Evolutionary conservation across 2,113 vertebrate genomes (phyloP), one percentile per base, ranked within the genome.

Genomic region (Agapornis roseicollis): DNA sequence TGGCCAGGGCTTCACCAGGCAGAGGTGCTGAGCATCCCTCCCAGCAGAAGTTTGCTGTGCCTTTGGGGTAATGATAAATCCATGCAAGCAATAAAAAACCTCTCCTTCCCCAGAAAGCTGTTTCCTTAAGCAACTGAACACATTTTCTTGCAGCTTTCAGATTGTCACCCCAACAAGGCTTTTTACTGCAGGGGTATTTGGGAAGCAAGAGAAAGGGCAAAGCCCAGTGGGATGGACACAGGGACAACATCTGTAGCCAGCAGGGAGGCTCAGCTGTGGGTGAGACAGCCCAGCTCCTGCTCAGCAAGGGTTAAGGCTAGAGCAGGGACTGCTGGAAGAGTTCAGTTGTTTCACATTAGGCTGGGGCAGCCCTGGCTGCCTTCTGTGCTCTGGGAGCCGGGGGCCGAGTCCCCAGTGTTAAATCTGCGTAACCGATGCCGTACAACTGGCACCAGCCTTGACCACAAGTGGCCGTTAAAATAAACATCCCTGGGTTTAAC

Each of bases 391-490:
- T 27, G 93, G 95, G 95, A 89, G 90, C 66, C 31, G 46, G 89
- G 92, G 97, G 93, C 93, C 46, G 84, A 41, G 92, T 94, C 89
- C 93, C 96, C 92, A 27, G 85, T 72, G 93, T 78, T 92, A 86
- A 94, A 93, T 91, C 92, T 78, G 93, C 93, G 96, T 80, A 97
- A 96, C 94, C 91, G 74, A 92, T 88, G 92, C 96, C 87, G 70
- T 61, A 83, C 89, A 82, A 94, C 97, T 97, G 96, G 97, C 97
- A 97, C 97, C 97, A 97, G 97, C 85, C 94, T 96, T 78, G 95
- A 97, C 98, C 97, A 95, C 97, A 97, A 98, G 96, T 93, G 96
- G 97, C 97, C 96, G 78, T 95, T 89, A 96, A 97, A 98, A 97
- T 96, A 97, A 97, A 97, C 97, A 97, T 97, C 96, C 89, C 90